These are phyloP conservation scores for Ochropleura leucogaster DNA, from an alignment of 2,888 invertebrate species.

Conservation along the genomic window DNA sequence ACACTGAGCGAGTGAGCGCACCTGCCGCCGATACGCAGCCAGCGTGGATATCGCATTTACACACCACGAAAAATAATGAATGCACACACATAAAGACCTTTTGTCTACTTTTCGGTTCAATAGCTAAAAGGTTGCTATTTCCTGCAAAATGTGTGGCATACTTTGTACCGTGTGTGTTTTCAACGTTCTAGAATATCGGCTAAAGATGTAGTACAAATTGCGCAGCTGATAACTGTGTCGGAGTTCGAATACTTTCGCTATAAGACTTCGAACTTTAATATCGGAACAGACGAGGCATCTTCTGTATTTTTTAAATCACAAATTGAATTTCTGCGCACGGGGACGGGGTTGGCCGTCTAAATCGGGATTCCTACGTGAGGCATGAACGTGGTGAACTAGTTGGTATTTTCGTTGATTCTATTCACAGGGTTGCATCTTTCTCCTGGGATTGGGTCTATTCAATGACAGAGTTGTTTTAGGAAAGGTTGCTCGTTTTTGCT, in stretches of 20 bases:
- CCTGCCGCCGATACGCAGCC: conserved; percentile 50
- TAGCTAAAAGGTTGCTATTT: conserved; percentile 29
- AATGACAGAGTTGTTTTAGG: background rate
- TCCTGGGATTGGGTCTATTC: background rate
- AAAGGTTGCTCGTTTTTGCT: background rate
- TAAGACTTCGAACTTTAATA: conserved; percentile 50
- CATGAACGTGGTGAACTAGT: conserved; percentile 8
- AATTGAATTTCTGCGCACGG: conserved; percentile 47
- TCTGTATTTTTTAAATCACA: conserved; percentile 47
- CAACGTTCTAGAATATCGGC: conserved; percentile 30
- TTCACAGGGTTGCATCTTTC: conserved; percentile 13
- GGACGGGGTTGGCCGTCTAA: conserved; percentile 26
- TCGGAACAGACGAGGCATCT: conserved; percentile 19
- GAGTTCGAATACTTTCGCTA: conserved; percentile 44
- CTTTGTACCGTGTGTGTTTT: conserved; percentile 13
- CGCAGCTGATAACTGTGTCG: conserved; percentile 26
- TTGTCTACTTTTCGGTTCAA: conserved; percentile 36
- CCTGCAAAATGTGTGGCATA: conserved; percentile 12
- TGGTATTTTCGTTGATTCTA: conserved; percentile 38
- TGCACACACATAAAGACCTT: conserved; percentile 29
- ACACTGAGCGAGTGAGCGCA: conserved; percentile 46
- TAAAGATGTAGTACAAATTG: conserved; percentile 39
- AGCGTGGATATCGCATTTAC: conserved; percentile 39
- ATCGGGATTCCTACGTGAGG: conserved; percentile 25
- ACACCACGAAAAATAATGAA: conserved; percentile 44